Evolutionary conservation across 1,140 invertebrate species (phyloP).

Genomic region (Bombus pascuorum): DNA sequence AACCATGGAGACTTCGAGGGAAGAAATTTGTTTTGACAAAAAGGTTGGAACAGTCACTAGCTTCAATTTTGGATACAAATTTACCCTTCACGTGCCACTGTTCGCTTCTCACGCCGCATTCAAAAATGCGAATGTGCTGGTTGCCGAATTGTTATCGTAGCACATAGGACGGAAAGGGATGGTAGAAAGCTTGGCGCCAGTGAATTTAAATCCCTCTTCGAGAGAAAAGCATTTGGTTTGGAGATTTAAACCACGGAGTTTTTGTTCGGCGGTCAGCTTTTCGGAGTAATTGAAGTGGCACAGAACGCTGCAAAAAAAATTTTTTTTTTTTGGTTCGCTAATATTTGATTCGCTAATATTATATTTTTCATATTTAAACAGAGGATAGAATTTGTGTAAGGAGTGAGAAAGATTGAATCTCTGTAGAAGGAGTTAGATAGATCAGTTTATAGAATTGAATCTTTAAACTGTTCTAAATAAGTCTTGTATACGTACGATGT

Average conservation of each 20-base stretch:
- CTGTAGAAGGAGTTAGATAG: too few relatives aligned
- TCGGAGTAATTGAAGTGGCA: neutral
- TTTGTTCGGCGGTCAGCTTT: neutral
- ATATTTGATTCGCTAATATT: neutral
- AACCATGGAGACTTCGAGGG: neutral
- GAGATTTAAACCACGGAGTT: constrained; percentile 6
- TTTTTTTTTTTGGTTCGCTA: too few relatives aligned
- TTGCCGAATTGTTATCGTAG: neutral
- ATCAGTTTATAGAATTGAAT: too few relatives aligned
- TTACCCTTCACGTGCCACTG: neutral
- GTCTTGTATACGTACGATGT: too few relatives aligned
- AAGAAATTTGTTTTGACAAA: neutral
- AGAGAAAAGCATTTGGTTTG: neutral
- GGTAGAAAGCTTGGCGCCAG: neutral
- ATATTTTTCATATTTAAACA: too few relatives aligned
- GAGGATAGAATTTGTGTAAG: too few relatives aligned
- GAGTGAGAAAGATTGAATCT: too few relatives aligned
- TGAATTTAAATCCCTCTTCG: neutral
- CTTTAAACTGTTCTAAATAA: too few relatives aligned
- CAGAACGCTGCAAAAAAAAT: too few relatives aligned
- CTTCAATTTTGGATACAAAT: neutral
- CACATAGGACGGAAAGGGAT: neutral
- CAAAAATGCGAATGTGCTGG: neutral
- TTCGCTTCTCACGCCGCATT: neutral
- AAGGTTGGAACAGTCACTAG: neutral